Base-by-base conservation (phyloP, 1,140 invertebrate species). In the Bombyx mandarina region DNA sequence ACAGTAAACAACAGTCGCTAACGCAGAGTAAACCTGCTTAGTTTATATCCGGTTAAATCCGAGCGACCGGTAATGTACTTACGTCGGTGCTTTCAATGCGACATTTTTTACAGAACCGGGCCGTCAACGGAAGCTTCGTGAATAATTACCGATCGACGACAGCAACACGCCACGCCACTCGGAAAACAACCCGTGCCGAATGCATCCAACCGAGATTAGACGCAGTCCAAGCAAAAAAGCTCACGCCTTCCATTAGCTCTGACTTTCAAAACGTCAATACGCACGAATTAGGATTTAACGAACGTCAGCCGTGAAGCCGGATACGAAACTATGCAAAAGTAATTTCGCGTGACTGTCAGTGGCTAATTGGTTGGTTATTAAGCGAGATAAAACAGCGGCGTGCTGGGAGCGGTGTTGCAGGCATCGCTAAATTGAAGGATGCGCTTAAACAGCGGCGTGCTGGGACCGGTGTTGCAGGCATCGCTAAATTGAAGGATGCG, bases 251-350 rank as follows among this genome's bases (percentile, higher is more conserved):
- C 79, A 85, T 85, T 85, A 85, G 65, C 70, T 66, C 66, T 75
- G 79, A 77, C 75, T 82, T 81, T 81, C 79, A 63, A 80, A 75
- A 79, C 76, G 78, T 82, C 79, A 82, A 82, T 82, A 82, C 79
- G 79, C 82, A 82, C 77, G 81, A 77, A 82, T 82, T 79, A 82
- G 71, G 69, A 73, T 80, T 82, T 77, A 69, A 73, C 71, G 64
- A 68, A 70, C 68, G 66, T 67, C 66, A 59, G 56, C 62, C 65
- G 60, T 57, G 45, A 58, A 52, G 49, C 45, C 44, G 58, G 51
- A 61, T 55, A 74, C 66, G 68, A 71, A 75, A 77, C 70, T 73
- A 74, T 72, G 67, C 63, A 60, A 70, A 66, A 60, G 60, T 67
- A 61, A 64, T 69, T 70, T 67, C 56, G 54, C 58, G 42, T 64